These are phyloP conservation scores for Emydura subglobosa DNA, from an alignment of 2,113 vertebrate genomes.

Conservation along the genomic window DNA sequence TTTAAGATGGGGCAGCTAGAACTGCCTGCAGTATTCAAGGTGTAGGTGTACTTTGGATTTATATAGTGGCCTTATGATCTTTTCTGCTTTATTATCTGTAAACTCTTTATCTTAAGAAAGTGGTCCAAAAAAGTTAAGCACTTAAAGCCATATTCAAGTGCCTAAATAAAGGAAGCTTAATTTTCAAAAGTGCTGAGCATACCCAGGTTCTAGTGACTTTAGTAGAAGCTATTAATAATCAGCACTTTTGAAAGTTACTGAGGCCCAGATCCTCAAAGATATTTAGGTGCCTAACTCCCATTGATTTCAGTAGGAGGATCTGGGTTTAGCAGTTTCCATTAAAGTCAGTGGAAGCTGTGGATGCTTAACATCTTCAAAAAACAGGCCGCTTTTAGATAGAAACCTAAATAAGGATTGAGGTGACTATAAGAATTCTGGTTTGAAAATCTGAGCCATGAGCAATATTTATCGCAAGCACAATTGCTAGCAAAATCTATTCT, in stretches of 20 bases:
- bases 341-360: background rate
- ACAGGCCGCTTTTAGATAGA: background rate
- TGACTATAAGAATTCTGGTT: background rate
- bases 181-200: background rate
- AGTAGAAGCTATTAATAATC: background rate
- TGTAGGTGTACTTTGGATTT: background rate
- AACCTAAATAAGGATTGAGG: background rate
- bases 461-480: background rate
- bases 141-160: background rate
- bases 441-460: background rate
- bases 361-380: background rate
- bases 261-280: background rate
- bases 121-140: background rate
- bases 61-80: background rate
- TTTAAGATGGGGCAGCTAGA: background rate
- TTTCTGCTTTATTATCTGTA: background rate
- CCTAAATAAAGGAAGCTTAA: background rate
- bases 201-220: background rate
- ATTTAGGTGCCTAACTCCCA: background rate
- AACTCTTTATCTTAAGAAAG: background rate
- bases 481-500: background rate
- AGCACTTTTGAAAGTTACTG: background rate
- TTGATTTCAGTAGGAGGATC: background rate
- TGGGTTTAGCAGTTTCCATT: background rate
- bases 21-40: background rate